Conservation (phyloP, 2,888 invertebrate genomes). For the Antitype chi region DNA sequence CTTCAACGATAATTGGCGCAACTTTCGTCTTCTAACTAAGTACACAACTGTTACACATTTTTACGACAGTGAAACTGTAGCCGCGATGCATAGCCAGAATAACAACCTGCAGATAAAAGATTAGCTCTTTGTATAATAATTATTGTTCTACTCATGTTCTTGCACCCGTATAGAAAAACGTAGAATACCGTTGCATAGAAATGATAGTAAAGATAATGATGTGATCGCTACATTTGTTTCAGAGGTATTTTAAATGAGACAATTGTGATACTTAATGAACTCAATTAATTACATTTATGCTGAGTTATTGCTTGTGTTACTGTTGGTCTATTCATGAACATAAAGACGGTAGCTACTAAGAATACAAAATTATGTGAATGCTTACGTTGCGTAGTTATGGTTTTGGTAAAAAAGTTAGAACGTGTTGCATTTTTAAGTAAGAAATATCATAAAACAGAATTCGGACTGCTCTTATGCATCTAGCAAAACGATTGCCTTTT, state of each 20-base stretch:
- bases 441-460: background rate
- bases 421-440: slow-evolving; percentile 1
- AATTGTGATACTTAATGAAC: background rate
- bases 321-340: background rate
- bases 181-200: background rate
- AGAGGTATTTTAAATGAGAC: background rate
- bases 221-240: slow-evolving; percentile 1
- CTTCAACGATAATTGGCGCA: slow-evolving; percentile 46
- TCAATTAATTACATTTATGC: background rate
- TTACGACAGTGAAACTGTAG: slow-evolving; percentile 58
- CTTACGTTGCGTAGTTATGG: slow-evolving; percentile 8
- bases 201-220: background rate
- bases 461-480: background rate
- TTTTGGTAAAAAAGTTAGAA: slow-evolving; percentile 8
- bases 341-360: slow-evolving; percentile 1
- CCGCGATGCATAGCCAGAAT: slow-evolving; percentile 47
- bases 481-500: background rate
- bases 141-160: slow-evolving; percentile 37
- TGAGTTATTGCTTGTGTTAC: background rate
- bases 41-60: slow-evolving; percentile 52
- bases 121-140: slow-evolving; percentile 43
- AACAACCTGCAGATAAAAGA: slow-evolving; percentile 53
- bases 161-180: background rate
- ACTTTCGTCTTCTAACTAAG: slow-evolving; percentile 58
- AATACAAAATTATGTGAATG: slow-evolving; percentile 1